phyloP scores from a whole-genome alignment of 2,797 vertebrate genomes.

The Bufotes viridis region DNA sequence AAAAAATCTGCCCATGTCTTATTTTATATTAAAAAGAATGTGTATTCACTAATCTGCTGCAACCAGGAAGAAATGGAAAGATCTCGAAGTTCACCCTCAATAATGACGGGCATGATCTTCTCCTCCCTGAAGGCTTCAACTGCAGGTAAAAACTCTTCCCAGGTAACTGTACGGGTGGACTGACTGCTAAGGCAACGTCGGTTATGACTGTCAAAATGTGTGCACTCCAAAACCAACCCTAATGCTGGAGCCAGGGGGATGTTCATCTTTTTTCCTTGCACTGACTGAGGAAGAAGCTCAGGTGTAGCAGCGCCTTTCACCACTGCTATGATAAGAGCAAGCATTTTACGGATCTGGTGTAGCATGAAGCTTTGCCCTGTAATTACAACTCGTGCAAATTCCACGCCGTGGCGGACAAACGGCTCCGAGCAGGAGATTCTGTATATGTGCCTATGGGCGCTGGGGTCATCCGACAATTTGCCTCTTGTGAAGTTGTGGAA shows the following conservation, averaged over 20 bases:
- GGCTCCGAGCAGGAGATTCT: conserved; percentile 51
- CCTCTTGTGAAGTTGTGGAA: conserved; percentile 61
- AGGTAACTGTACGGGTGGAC: conserved; percentile 32
- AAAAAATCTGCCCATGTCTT: not conserved
- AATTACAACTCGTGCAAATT: conserved; percentile 48
- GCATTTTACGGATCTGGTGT: conserved; percentile 62
- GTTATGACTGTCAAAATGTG: conserved; percentile 47
- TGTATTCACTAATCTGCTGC: conserved; percentile 28
- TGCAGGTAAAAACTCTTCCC: conserved; percentile 42
- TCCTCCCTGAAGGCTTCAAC: conserved; percentile 48
- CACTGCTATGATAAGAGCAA: conserved; percentile 55
- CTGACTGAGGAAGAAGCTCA: conserved; percentile 35
- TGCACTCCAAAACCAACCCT: conserved; percentile 57
- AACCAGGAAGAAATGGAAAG: conserved; percentile 50
- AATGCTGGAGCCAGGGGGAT: conserved; percentile 54
- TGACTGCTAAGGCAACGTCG: not conserved
- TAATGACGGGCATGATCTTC: conserved; percentile 44
- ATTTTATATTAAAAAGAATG: not conserved
- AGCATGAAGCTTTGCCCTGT: conserved; percentile 58
- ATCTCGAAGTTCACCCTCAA: conserved; percentile 47
- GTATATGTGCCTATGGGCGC: conserved; percentile 43
- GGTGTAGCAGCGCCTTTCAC: conserved; percentile 26
- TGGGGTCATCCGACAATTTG: conserved; percentile 35
- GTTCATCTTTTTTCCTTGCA: conserved; percentile 32
- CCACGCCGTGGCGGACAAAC: conserved; percentile 47